A percentile compares a stretch with the other conserved stretches of the same genome.
These are phyloP conservation scores for Rhagoletis zephyria DNA, from an alignment of 1,140 invertebrate species.

Conservation along the genomic window DNA sequence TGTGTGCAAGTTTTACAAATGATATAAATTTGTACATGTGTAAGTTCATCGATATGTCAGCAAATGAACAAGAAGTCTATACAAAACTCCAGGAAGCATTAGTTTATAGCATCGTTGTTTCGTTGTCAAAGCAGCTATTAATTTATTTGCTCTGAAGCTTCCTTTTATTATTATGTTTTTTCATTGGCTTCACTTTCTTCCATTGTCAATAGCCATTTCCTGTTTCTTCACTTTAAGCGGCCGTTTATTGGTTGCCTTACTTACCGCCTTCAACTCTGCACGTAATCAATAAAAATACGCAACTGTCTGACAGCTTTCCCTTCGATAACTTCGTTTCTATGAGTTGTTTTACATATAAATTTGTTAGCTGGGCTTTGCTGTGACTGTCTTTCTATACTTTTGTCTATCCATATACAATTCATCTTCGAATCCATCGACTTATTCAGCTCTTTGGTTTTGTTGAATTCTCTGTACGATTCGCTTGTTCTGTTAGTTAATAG, in stretches of 20 bases:
- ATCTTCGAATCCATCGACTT: conserved; percentile 33
- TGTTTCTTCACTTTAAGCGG: neutral
- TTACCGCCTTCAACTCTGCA: no score
- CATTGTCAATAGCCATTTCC: neutral
- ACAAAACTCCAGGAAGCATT: neutral
- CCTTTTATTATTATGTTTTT: neutral
- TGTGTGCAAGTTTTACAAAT: no score
- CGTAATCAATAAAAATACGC: neutral
- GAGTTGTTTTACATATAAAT: no score
- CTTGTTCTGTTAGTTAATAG: conserved; percentile 20
- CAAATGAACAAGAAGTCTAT: neutral
- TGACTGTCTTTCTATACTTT: neutral
- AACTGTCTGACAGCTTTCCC: no score
- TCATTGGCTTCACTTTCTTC: neutral
- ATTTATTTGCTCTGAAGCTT: neutral
- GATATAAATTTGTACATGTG: no score
- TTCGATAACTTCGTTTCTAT: no score
- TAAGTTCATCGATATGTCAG: neutral
- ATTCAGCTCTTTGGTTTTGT: conserved; percentile 26
- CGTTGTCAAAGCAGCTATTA: conserved; percentile 11
- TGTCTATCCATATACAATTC: conserved; percentile 29
- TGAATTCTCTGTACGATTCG: conserved; percentile 1
- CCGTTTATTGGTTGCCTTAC: neutral
- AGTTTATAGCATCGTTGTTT: conserved; percentile 13
- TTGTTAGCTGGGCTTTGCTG: neutral